A percentile compares a stretch with the other conserved stretches of the same genome.
Conservation (phyloP, 2,888 invertebrate species). For the Euzetes globulus region DNA sequence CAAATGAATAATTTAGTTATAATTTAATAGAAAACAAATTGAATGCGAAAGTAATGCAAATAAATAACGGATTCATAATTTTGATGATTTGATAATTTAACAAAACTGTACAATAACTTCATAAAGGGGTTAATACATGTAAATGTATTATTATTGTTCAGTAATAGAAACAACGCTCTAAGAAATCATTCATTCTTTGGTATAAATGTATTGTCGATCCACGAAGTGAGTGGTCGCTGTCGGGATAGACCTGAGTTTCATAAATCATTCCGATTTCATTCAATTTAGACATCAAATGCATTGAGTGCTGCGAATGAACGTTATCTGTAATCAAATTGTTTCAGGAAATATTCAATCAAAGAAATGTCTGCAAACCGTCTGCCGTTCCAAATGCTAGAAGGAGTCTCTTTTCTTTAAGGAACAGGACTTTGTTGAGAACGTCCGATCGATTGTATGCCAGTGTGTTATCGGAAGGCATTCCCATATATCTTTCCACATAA, state of each 20-base stretch:
- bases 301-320: constrained; percentile 25
- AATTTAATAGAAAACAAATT: no score
- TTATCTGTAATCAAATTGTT: constrained; percentile 30
- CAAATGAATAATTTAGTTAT: no score
- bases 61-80: no score
- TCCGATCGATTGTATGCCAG: constrained; percentile 63
- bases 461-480: constrained; percentile 79
- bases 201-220: constrained; percentile 31
- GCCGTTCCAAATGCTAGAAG: constrained; percentile 87
- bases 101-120: background rate
- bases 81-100: no score
- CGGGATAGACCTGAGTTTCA: constrained; percentile 24
- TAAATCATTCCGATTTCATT: constrained; percentile 4
- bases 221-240: constrained; percentile 23
- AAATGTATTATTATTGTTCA: background rate
- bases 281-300: constrained; percentile 8
- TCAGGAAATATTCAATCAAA: background rate
- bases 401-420: constrained; percentile 80
- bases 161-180: background rate
- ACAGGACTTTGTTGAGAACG: constrained; percentile 71
- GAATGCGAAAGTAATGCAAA: no score
- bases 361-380: constrained; percentile 55
- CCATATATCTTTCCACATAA: constrained; percentile 92
- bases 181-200: constrained; percentile 23
- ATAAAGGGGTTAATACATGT: background rate